Percentiles rank a stretch among this genome's conserved stretches.
Conservation (phyloP, 2,797 vertebrate genomes). For the Pantherophis vulpinus region DNA sequence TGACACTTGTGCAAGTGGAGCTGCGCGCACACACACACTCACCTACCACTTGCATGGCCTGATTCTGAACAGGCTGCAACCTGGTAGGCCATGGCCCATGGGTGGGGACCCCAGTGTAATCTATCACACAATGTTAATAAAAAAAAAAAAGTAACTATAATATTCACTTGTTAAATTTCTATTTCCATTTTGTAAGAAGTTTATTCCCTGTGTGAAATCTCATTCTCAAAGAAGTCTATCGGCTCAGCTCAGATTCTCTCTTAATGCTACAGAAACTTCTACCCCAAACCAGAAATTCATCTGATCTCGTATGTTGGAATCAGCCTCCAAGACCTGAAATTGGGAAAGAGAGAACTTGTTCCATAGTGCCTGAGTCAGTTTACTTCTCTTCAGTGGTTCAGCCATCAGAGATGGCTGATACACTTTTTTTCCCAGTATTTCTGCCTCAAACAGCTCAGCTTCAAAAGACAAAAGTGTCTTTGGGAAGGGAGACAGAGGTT, state of each 20-base stretch:
- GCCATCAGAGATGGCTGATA: neutral
- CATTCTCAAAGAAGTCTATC: neutral
- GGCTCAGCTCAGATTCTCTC: neutral
- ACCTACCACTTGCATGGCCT: neutral
- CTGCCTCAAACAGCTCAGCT: neutral
- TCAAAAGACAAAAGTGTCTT: neutral
- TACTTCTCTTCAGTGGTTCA: neutral
- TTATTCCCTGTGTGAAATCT: neutral
- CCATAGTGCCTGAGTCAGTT: neutral
- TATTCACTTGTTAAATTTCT: neutral
- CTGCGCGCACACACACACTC: accelerated
- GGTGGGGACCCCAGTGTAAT: neutral
- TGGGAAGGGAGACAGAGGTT: no score
- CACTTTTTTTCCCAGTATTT: neutral
- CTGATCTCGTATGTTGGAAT: neutral
- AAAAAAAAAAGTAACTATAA: neutral
- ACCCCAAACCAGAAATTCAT: neutral
- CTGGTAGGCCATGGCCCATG: no score
- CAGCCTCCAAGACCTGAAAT: neutral
- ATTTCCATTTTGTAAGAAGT: neutral
- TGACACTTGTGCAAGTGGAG: no score
- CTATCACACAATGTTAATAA: neutral
- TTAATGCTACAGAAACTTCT: neutral
- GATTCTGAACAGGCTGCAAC: neutral
- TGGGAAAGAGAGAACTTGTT: neutral